phyloP scores from a whole-genome alignment of 37 sponge, comb jelly and placozoan species.

The Agelas oroides region DNA sequence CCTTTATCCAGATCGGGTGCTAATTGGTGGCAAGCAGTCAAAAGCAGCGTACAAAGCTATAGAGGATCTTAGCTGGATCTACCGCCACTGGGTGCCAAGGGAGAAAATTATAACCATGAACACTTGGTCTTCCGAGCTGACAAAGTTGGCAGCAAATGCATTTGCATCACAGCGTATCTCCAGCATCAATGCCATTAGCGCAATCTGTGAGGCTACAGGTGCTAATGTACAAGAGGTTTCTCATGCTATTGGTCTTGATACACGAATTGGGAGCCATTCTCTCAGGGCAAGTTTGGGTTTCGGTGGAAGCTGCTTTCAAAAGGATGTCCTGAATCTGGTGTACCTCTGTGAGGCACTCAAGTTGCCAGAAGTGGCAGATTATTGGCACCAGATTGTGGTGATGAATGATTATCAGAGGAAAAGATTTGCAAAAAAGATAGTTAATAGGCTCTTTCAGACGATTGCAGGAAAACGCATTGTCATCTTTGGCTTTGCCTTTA shows the following conservation, averaged over 20 bases:
- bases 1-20: slow-evolving; percentile 89
- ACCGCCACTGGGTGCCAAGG: slow-evolving; percentile 87
- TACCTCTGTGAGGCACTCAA: slow-evolving; percentile 92
- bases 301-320: slow-evolving; percentile 95
- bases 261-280: slow-evolving; percentile 89
- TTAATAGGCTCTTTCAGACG: slow-evolving; percentile 85
- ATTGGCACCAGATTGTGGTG: slow-evolving; percentile 90
- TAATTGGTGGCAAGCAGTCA: slow-evolving; percentile 86
- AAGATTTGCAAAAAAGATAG: slow-evolving; percentile 82
- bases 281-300: slow-evolving; percentile 93
- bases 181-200: slow-evolving; percentile 95
- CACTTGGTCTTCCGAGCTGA: slow-evolving; percentile 93
- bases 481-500: slow-evolving; percentile 94
- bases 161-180: slow-evolving; percentile 93
- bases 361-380: slow-evolving; percentile 91
- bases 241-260: slow-evolving; percentile 84
- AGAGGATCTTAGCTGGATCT: slow-evolving; percentile 65
- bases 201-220: slow-evolving; percentile 93
- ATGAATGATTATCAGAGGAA: slow-evolving; percentile 91
- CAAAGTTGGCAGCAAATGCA: slow-evolving; percentile 94
- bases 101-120: slow-evolving; percentile 82
- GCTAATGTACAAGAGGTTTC: slow-evolving; percentile 91
- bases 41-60: slow-evolving; percentile 68
- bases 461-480: slow-evolving; percentile 90
- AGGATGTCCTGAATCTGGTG: slow-evolving; percentile 89